Base-by-base conservation (phyloP, 2,797 vertebrate genomes). In the Luscinia luscinia region DNA sequence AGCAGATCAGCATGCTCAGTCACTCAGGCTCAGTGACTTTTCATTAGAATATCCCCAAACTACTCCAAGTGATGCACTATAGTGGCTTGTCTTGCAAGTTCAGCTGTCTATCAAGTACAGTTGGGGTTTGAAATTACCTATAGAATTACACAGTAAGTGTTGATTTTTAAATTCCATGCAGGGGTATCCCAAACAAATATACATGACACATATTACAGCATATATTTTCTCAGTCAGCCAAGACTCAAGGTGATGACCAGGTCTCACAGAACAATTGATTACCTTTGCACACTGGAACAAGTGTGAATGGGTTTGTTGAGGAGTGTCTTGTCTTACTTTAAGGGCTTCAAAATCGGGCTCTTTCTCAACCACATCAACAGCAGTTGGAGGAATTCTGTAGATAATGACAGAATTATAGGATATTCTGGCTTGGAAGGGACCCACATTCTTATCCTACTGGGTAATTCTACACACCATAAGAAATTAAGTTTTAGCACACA, bases 141-240 rank as follows among this genome's bases (percentile, higher is more conserved):
- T 15, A 52, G 38, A 52, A 67, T 52, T 61, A 38, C 28, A 38
- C 15, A 38, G 15, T 4, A 15, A 28, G 8, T 54, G 40, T 45
- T 52, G 23, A 24, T 28, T 61, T 76, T 61, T 61, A 46, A 68
- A n/a, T 61, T 68, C 16, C 7, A 0, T 46, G 2, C 8, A 30
- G 34, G n/a, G 4, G 4, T 68, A 30, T 54, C 34, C n/a, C 28
- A 28, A 61, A 52, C 19, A 76, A 52, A 45, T 24, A 17, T 12
- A 26, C 8, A 6, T 5, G 2, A 22, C 22, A 32, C 2, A 0
- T 84, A 36, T 43, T 36, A 36, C 7, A 11, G 41, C 3, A 1
- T 10, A 1, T 22, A 36, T 67, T 74, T 74, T 67, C 32, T 36
- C 22, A 32, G 27, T 36, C 45, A 67, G 27, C 27, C 62, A 38